Evolutionary conservation across 2,888 invertebrate species (phyloP).

Genomic region (Urechis unicinctus): DNA sequence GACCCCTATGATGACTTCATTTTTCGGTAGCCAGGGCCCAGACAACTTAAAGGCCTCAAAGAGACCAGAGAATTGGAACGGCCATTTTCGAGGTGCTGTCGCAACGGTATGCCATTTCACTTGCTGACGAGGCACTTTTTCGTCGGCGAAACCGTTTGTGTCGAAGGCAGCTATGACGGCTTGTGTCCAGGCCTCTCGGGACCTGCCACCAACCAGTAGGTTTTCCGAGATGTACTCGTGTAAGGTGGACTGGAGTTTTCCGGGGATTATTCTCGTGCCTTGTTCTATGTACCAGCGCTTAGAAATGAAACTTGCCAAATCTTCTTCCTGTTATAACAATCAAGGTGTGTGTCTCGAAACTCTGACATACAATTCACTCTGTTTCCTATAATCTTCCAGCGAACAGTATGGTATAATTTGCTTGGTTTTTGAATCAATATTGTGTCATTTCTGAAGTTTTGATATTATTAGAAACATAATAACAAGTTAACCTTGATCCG

Average conservation of each 20-base stretch:
- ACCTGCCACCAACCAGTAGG: not conserved
- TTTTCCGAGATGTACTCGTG: conserved; percentile 14
- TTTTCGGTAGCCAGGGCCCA: conserved; percentile 17
- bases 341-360: too few relatives aligned
- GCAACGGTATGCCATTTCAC: conserved; percentile 13
- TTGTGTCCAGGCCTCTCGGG: conserved; percentile 16
- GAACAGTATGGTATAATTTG: too few relatives aligned
- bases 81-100: conserved; percentile 20
- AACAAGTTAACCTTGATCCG: too few relatives aligned
- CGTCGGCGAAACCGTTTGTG: conserved; percentile 11
- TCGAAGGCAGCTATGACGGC: conserved; percentile 15
- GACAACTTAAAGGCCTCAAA: conserved; percentile 22
- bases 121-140: not conserved
- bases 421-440: too few relatives aligned
- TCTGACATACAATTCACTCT: too few relatives aligned
- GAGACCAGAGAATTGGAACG: conserved; percentile 23
- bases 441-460: too few relatives aligned
- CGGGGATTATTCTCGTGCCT: conserved; percentile 11
- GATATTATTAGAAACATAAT: too few relatives aligned
- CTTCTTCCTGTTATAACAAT: conserved; percentile 13
- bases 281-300: conserved; percentile 19
- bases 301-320: conserved; percentile 17
- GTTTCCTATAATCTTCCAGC: too few relatives aligned
- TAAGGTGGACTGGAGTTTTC: conserved; percentile 18
- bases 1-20: conserved; percentile 23